Evolutionary conservation across 2,113 vertebrate species (phyloP), one percentile per base, ranked within the genome.

Genomic region (Carettochelys insculpta): DNA sequence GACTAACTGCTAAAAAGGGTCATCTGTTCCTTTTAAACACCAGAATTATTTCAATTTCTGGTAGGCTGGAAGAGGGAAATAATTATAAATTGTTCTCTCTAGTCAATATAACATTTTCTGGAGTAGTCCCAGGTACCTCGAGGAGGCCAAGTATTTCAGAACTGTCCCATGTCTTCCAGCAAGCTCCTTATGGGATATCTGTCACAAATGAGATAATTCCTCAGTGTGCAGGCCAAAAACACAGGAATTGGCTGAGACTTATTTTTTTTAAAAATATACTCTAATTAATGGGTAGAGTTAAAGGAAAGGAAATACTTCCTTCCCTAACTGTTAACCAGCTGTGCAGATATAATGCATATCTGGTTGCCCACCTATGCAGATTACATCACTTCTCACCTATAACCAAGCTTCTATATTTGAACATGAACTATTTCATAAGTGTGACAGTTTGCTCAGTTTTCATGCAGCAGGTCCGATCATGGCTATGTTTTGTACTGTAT

Each of bases 131-230:
- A 1, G 7, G 11, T 73, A 16, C 17, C 78, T n/a, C 31, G 10
- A 58, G 52, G 43, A 83, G 77, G 17, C 14, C 0, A 0, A 6
- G 53, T 79, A 31, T 83, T 94, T 83, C 77, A 4, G 1, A 75
- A 58, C 29, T 0, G 10, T 51, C n/a, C 86, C 47, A 93, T 82
- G 51, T 25, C 51, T 84, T 41, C 89, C 47, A 47, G 38, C 77
- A 79, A 87, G 92, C 86, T 80, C 29, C 80, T 54, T 25, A 43
- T 73, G 68, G n/a, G 22, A 51, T 85, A 68, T 83, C 65, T n/a
- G 16, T 91, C 82, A 82, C 82, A 91, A 94, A 80, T 83, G 94
- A 95, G 73, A 58, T 80, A 94, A 92, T 91, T 61, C 50, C 48
- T 94, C 47, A 88, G 48, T 91, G 92, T 85, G 14, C 84, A 48